Evolutionary conservation across 2,888 invertebrate species (phyloP), one percentile per base, ranked within the genome.

Genomic region (Tenthredo notha): DNA sequence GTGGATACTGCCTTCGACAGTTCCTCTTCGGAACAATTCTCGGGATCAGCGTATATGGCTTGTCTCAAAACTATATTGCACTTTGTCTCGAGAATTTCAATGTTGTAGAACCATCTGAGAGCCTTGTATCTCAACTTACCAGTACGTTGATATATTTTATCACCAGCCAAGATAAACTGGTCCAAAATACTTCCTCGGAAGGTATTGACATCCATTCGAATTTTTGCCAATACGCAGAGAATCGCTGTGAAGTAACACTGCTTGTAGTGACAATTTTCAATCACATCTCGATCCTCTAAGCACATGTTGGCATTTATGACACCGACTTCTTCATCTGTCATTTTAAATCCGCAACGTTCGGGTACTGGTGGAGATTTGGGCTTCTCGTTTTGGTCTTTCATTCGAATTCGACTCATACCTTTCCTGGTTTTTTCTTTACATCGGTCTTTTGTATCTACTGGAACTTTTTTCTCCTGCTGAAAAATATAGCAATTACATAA

Each of bases 181-280:
- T 93, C 91, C 12, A 93, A 85, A 3, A 87, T 85, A 3, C 85
- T 89, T 1, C 88, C 85, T 2, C 84, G 84, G 72, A 93, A 91
- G 3, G 86, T 43, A 9, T 90, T 67, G 0, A 88, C 88, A n/a
- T 90, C 86, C 4, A 88, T 33, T 15, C 87, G 87, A 9, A 91
- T 90, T 88, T 92, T 93, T 0, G 90, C 87, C 3, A 93, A 86
- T 4, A 93, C 90, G 72, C 92, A 91, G 0, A 93, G 77, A 40
- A 93, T 88, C 0, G 92, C 89, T 0, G 92, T 88, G 61, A 89
- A 92, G 77, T 90, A 92, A 70, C 93, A 93, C 3, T 90, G 84
- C 67, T 92, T 92, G 47, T 91, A 91, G 29, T 93, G 89, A 29
- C 85, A 86, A 0, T 84, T 61, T 33, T 91, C 90, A 1, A 37